Conservation (phyloP, 2,888 invertebrate genomes). For the Busseola fusca region DNA sequence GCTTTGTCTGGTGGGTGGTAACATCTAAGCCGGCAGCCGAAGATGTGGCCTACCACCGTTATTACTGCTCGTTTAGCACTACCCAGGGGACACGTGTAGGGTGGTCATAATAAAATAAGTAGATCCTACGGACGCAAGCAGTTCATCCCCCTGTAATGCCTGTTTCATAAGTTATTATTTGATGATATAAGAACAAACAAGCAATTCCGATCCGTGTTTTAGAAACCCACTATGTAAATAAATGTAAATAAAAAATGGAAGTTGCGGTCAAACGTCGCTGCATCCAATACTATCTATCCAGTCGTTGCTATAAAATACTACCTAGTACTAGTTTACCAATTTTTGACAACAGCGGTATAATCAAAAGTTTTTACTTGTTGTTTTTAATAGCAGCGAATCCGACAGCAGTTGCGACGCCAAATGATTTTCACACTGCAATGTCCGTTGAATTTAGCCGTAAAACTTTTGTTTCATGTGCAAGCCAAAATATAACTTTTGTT, state of each 20-base stretch:
- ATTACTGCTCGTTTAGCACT: too few relatives aligned
- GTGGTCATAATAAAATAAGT: too few relatives aligned
- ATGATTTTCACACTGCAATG: slow-evolving; percentile 54
- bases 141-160: too few relatives aligned
- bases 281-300: background rate
- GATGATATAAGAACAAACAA: too few relatives aligned
- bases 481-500: slow-evolving; percentile 51
- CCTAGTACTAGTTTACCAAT: slow-evolving; percentile 25
- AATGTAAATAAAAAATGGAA: background rate
- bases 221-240: background rate
- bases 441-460: slow-evolving; percentile 35
- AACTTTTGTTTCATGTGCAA: slow-evolving; percentile 47
- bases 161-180: too few relatives aligned
- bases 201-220: background rate
- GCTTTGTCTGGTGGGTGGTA: too few relatives aligned
- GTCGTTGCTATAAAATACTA: slow-evolving; percentile 8
- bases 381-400: slow-evolving; percentile 51
- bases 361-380: slow-evolving; percentile 55
- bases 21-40: too few relatives aligned
- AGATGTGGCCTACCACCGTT: too few relatives aligned
- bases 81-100: too few relatives aligned
- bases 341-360: slow-evolving; percentile 41
- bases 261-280: background rate
- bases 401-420: slow-evolving; percentile 38
- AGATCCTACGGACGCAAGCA: too few relatives aligned